Evolutionary conservation across 2,113 vertebrate genomes (phyloP).

Genomic region (Plotosus lineatus): DNA sequence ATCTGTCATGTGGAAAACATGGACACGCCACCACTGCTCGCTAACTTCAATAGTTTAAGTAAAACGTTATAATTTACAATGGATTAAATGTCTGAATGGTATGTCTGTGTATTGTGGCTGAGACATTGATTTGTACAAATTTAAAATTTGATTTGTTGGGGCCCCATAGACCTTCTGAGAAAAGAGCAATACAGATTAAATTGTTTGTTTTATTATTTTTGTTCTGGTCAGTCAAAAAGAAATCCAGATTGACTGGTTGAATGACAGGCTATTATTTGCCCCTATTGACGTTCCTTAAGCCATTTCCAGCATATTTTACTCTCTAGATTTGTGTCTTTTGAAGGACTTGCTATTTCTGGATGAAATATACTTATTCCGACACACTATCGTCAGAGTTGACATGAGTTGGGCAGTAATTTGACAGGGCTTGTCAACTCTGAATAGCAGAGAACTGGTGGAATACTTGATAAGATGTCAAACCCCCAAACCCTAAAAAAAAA

Average conservation of each 20-base stretch:
- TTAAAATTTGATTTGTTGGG: background rate
- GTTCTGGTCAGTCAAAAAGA: background rate
- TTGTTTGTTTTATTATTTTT: background rate
- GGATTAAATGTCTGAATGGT: background rate
- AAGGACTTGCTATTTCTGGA: conserved; percentile 15
- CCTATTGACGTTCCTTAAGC: background rate
- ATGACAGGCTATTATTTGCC: background rate
- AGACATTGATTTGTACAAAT: too few species aligned
- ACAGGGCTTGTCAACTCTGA: conserved; percentile 50
- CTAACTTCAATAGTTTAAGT: too few species aligned
- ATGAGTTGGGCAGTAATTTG: conserved; percentile 52
- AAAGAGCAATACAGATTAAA: background rate
- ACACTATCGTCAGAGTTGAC: conserved; percentile 61
- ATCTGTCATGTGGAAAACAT: too few species aligned
- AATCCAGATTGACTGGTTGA: conserved; percentile 4
- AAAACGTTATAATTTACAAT: too few species aligned
- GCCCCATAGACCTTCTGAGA: background rate
- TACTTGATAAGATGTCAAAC: conserved; percentile 67
- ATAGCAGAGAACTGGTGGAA: conserved; percentile 66
- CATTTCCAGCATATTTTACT: conserved; percentile 15
- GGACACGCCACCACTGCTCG: too few species aligned
- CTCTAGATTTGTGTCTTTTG: conserved; percentile 24
- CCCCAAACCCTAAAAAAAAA: conserved; percentile 62
- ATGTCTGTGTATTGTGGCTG: background rate
- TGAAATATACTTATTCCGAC: conserved; percentile 49